A percentile compares a stretch with the other conserved stretches of the same genome.
Evolutionary conservation across 2,113 vertebrate genomes (phyloP).

Genomic region (Tetrax tetrax): DNA sequence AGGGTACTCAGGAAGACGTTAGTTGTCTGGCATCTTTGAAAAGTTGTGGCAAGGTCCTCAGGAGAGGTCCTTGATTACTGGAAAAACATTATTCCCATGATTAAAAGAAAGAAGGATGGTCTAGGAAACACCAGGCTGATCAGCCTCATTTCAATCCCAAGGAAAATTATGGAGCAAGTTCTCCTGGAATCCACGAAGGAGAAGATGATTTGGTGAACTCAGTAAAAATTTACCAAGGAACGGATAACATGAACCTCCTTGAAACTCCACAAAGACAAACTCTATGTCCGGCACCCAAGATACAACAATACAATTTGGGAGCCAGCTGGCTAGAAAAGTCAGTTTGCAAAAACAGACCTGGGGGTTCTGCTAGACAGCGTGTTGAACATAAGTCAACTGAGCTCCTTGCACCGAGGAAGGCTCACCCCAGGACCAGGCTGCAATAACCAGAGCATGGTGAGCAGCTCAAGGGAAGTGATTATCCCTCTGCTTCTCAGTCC

Average conservation of each 20-base stretch:
- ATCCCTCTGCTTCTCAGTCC: neutral
- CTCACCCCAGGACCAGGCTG: neutral
- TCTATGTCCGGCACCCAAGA: neutral
- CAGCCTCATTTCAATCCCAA: neutral
- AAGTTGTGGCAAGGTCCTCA: neutral
- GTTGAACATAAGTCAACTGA: accelerated
- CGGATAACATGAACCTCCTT: neutral
- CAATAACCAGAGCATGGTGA: neutral
- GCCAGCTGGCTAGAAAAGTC: neutral
- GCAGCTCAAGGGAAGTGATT: neutral
- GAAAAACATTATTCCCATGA: neutral
- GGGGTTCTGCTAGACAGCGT: neutral
- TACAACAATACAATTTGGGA: neutral
- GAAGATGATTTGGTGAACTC: neutral
- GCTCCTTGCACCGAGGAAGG: neutral
- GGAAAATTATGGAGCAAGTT: neutral
- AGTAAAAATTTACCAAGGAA: neutral
- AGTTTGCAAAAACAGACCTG: neutral
- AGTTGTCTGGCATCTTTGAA: neutral
- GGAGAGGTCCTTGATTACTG: neutral
- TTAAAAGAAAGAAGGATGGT: neutral
- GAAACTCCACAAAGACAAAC: neutral
- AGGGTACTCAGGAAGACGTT: neutral
- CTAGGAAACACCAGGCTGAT: neutral
- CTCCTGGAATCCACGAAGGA: neutral